phyloP scores from a whole-genome alignment of 37 sponge, comb jelly and placozoan genomes.

The Ianthella basta region DNA sequence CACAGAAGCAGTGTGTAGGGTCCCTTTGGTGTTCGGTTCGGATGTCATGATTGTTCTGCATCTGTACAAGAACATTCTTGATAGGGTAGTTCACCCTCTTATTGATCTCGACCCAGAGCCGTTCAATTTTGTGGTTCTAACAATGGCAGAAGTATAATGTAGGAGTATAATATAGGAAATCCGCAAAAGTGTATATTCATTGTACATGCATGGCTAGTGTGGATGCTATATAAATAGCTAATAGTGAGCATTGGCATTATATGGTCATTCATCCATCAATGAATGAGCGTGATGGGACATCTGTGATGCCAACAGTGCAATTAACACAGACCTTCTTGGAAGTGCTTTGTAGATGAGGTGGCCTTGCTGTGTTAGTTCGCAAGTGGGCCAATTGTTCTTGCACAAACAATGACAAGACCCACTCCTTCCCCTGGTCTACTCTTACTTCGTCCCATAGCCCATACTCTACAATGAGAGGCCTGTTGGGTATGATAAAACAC shows the following conservation, averaged over 20 bases:
- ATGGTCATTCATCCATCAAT: too few relatives aligned
- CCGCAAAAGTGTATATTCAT: too few relatives aligned
- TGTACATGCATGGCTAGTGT: too few relatives aligned
- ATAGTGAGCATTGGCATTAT: too few relatives aligned
- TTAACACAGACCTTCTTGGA: slow-evolving; percentile 40
- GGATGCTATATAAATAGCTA: too few relatives aligned
- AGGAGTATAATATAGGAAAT: background rate
- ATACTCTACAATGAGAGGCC: slow-evolving; percentile 52
- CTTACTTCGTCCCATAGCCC: slow-evolving; percentile 76
- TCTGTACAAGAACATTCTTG: slow-evolving; percentile 22
- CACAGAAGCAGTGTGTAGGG: slow-evolving; percentile 41
- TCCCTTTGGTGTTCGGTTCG: slow-evolving; percentile 29
- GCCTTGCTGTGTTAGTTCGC: slow-evolving; percentile 39
- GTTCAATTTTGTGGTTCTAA: slow-evolving; percentile 40
- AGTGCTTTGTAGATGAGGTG: slow-evolving; percentile 50
- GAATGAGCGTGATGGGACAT: too few relatives aligned
- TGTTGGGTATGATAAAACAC: background rate
- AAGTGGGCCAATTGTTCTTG: slow-evolving; percentile 51
- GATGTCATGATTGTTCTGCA: slow-evolving; percentile 8
- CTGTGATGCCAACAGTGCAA: too few relatives aligned
- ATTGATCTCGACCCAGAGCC: slow-evolving; percentile 25
- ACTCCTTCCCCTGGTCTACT: slow-evolving; percentile 74
- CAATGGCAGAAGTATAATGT: background rate
- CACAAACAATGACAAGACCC: slow-evolving; percentile 57
- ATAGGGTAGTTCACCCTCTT: slow-evolving; percentile 30